Percentiles rank a stretch among this genome's conserved stretches.
Evolutionary conservation across 1,140 invertebrate species (phyloP).

Genomic region (Euwallacea similis): DNA sequence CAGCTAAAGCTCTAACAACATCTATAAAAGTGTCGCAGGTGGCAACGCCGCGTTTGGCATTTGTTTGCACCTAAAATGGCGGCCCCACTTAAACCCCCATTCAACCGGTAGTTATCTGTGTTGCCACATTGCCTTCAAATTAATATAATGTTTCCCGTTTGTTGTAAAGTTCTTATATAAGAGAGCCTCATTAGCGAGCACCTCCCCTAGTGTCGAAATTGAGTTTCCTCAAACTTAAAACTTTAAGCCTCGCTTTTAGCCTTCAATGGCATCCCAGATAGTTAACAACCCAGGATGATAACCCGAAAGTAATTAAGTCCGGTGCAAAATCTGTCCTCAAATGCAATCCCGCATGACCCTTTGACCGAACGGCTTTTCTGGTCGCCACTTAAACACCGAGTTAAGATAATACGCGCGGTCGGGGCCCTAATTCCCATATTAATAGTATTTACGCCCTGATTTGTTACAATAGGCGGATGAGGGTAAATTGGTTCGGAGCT

Average conservation of each 20-base stretch:
- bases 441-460: constrained; percentile 27
- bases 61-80: too few species aligned
- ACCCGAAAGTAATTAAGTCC: background rate
- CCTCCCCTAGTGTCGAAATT: background rate
- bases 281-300: background rate
- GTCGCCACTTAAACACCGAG: constrained; percentile 7
- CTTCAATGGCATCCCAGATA: too few species aligned
- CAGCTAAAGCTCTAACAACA: too few species aligned
- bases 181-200: too few species aligned
- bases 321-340: background rate
- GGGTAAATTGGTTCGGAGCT: constrained; percentile 27
- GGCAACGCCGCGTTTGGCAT: too few species aligned
- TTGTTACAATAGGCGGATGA: constrained; percentile 19
- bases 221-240: background rate
- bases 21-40: too few species aligned
- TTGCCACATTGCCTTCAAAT: too few species aligned
- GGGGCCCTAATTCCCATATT: constrained; percentile 14
- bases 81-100: too few species aligned
- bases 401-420: constrained; percentile 21
- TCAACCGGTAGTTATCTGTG: too few species aligned
- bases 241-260: background rate
- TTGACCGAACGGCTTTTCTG: background rate
- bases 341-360: background rate
- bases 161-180: too few species aligned
- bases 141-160: too few species aligned